A percentile compares a stretch with the other conserved stretches of the same genome.
Conservation (phyloP, 64 coral and sea anemone genomes). For the Stichodactyla helianthus region DNA sequence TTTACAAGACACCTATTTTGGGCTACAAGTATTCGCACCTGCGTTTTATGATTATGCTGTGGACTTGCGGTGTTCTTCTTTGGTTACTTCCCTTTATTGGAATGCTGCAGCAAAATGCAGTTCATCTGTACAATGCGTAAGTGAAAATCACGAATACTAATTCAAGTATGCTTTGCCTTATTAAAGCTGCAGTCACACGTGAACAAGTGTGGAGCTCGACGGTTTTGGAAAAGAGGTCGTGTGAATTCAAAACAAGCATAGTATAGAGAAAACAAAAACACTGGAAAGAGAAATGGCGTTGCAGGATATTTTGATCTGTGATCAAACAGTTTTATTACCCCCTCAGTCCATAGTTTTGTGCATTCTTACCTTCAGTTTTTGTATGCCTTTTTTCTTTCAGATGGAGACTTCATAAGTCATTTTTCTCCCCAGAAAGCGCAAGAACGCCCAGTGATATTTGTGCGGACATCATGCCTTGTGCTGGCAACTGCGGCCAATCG, state of each 20-base stretch:
- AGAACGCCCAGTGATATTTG: conserved; percentile 31
- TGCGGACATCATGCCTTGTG: conserved; percentile 46
- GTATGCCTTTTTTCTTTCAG: conserved; percentile 21
- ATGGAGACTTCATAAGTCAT: conserved; percentile 63
- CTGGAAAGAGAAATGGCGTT: no score
- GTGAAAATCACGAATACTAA: background rate
- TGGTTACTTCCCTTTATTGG: conserved; percentile 57
- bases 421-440: conserved; percentile 71
- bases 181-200: no score
- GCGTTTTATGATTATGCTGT: conserved; percentile 13
- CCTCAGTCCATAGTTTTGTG: no score
- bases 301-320: no score
- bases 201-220: no score
- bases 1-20: conserved; percentile 54
- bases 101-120: conserved; percentile 35
- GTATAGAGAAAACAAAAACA: no score
- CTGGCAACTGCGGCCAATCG: conserved; percentile 8
- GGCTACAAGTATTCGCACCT: background rate
- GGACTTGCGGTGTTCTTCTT: conserved; percentile 45
- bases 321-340: no score
- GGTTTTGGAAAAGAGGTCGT: no score
- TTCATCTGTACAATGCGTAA: conserved; percentile 48
- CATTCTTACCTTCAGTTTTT: background rate
- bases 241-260: no score
- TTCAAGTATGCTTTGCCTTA: no score